These are phyloP conservation scores for Rhabdomys pumilio DNA, from an alignment of 2,797 vertebrate species.

Conservation along the genomic window DNA sequence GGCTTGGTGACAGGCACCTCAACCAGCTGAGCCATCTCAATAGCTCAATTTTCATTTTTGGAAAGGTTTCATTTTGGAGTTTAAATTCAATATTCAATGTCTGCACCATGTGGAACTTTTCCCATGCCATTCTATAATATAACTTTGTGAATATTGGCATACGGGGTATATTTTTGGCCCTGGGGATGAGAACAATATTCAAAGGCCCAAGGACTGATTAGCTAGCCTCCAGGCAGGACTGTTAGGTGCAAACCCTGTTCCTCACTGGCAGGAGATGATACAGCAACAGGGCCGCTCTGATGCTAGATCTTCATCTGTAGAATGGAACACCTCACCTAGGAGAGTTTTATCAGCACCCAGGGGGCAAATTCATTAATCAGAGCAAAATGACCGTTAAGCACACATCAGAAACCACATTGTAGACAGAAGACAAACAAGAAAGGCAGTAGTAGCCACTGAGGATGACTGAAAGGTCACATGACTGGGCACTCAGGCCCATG, in stretches of 20 bases:
- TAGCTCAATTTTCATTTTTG: neutral
- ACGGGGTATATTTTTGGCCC: accelerated
- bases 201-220: neutral
- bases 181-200: accelerated
- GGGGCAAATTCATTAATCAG: neutral
- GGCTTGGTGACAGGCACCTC: neutral
- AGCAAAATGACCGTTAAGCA: accelerated
- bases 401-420: too few relatives aligned
- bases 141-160: neutral
- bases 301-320: neutral
- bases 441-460: neutral
- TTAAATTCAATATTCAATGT: neutral
- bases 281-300: neutral
- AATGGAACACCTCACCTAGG: neutral
- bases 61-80: neutral
- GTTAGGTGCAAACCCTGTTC: neutral
- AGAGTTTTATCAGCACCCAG: neutral
- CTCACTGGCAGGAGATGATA: accelerated
- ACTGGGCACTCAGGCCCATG: accelerated
- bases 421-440: neutral
- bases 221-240: neutral
- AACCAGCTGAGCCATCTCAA: neutral
- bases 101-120: neutral
- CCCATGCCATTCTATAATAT: too few relatives aligned
- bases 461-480: neutral